Conservation (phyloP, 2,113 vertebrate species). For the Heloderma charlesbogerti region DNA sequence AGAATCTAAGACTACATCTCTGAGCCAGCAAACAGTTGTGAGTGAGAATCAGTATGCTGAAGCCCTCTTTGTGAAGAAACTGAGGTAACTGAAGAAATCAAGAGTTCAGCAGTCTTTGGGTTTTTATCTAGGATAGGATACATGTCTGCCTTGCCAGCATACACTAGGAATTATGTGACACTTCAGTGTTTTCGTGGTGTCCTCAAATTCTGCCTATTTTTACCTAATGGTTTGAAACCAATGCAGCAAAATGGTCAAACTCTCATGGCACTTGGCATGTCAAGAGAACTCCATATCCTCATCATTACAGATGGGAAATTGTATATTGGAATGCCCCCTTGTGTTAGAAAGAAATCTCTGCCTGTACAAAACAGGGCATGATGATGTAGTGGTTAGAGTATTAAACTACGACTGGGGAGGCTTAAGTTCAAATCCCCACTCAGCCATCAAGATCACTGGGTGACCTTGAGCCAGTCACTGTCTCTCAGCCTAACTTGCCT, state of each 20-base stretch:
- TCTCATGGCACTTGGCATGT: neutral
- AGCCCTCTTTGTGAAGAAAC: conserved; percentile 74
- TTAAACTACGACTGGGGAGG: neutral
- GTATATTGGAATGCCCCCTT: neutral
- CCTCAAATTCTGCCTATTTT: neutral
- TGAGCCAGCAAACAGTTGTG: conserved; percentile 45
- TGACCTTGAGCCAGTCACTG: neutral
- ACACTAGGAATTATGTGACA: neutral
- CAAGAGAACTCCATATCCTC: neutral
- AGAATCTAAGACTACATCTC: conserved; percentile 43
- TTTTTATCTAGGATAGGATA: neutral
- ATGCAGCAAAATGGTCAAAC: neutral
- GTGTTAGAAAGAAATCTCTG: too few species aligned
- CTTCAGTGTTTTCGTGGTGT: neutral
- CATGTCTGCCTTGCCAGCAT: neutral
- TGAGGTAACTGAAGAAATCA: conserved; percentile 73
- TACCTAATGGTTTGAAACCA: neutral
- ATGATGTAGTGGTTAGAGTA: neutral
- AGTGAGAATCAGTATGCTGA: conserved; percentile 63
- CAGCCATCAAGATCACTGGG: neutral
- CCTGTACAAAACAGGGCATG: neutral
- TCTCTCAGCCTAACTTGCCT: neutral
- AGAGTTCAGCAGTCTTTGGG: neutral
- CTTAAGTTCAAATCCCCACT: neutral
- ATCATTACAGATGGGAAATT: neutral